Evolutionary conservation across 2,113 vertebrate species (phyloP).

Genomic region (Lipotes vexillifer): DNA sequence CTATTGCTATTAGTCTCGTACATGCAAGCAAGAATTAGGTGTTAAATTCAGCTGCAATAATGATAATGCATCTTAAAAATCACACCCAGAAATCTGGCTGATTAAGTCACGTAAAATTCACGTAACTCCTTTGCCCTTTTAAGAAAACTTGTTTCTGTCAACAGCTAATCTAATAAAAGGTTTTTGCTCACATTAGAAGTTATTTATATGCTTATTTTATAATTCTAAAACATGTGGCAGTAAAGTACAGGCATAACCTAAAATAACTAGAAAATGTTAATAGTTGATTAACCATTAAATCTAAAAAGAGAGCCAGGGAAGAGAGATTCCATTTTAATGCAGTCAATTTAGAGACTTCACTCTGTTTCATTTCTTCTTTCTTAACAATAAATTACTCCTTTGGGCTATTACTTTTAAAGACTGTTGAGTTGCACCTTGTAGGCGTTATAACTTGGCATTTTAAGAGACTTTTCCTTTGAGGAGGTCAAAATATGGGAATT

Average conservation of each 20-base stretch:
- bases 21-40: background rate
- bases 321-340: background rate
- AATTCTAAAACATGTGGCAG: constrained; percentile 47
- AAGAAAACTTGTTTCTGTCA: constrained; percentile 59
- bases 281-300: constrained; percentile 41
- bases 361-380: background rate
- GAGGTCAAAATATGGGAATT: background rate
- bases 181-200: constrained; percentile 63
- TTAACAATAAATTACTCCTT: background rate
- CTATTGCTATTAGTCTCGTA: background rate
- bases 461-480: constrained; percentile 22
- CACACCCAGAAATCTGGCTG: constrained; percentile 33
- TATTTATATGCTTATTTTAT: constrained; percentile 50
- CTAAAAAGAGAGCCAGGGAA: background rate
- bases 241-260: constrained; percentile 36
- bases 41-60: constrained; percentile 23
- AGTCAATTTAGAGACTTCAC: background rate
- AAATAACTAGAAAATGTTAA: constrained; percentile 63
- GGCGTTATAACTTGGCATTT: constrained; percentile 13
- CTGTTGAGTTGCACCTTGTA: background rate
- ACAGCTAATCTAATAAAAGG: constrained; percentile 58
- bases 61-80: constrained; percentile 20
- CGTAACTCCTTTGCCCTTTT: constrained; percentile 55
- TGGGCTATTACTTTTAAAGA: constrained; percentile 1
- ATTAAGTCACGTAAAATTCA: constrained; percentile 44